Base-by-base conservation (phyloP, 2,888 invertebrate genomes). In the Dryocosmus kuriphilus region DNA sequence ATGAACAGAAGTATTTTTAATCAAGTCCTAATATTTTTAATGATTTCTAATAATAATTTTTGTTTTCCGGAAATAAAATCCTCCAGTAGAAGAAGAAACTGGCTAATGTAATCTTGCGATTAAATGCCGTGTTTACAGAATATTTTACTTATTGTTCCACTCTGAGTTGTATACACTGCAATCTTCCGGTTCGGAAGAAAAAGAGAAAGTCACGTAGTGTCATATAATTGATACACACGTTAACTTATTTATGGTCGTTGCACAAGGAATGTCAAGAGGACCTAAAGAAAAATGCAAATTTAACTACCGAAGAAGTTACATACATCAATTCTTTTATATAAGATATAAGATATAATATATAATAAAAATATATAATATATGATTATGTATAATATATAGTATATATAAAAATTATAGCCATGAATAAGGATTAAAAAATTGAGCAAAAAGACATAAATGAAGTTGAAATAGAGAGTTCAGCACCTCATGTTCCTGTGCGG, bases 241-340 rank as follows among this genome's bases (percentile, higher is more conserved):
- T 71, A 24, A 27, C 71, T 51, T 71, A 71, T 71, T 71, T 71
- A 71, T 71, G 19, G 46, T 46, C 14, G 19, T 71, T 71, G 30
- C 46, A 51, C 46, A 71, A 71, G 71, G 1, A 24, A 46, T 46
- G 71, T 51, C 71, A 71, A 71, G 30, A 30, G 32, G 71, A 8
- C 9, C 11, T 51, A 1, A 51, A 51, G 9, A 67, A 67, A 51
- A 71, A 71, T 51, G 51, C 51, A 71, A 51, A 71, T 46, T 71
- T 71, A 27, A 46, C 19, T 71, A 46, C 46, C 71, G n/a, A 71
- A 14, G 6, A 65, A 9, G 27, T 51, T 71, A 27, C 24, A 27
- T 9, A 46, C 46, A n/a, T 30, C 16, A n/a, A 24, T 24, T 67
- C 7, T 67, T 46, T 41, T 27, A n/a, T n/a, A n/a, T n/a, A n/a